Evolutionary conservation across 2,888 invertebrate genomes (phyloP), one percentile per base, ranked within the genome.

Genomic region (Fissipunctia ypsillon): DNA sequence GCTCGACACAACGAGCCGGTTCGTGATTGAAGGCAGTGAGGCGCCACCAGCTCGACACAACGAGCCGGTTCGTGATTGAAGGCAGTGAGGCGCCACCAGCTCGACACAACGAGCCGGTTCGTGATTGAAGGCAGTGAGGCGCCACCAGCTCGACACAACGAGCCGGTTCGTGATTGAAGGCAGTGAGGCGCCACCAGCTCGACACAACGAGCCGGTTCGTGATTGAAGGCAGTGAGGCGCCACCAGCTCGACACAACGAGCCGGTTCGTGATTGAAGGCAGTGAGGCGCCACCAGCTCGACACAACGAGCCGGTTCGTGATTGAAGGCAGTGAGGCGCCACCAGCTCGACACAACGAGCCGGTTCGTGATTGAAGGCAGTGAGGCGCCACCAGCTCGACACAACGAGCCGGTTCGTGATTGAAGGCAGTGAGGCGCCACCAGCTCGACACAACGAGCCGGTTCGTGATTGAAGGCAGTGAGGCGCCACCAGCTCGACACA

Each of bases 231-330:
- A 70, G 61, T 80, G 57, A 73, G 50, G 48, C 64, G 61, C 59
- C 45, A 41, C 19, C 25, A 28, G 41, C 14, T n/a, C n/a, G n/a
- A n/a, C n/a, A n/a, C n/a, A n/a, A n/a, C n/a, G n/a, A n/a, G n/a
- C n/a, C 45, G 12, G 54, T 83, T 81, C 82, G 82, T 83, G 82
- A 66, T 65, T 19, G 52, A 6, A 12, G 54, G 35, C 56, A 70
- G 61, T 80, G 57, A 73, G 50, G 48, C 64, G 61, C 59, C 45
- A 41, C 19, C 25, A 28, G 41, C 14, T n/a, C n/a, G n/a, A n/a
- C n/a, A n/a, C n/a, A n/a, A n/a, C n/a, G n/a, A n/a, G n/a, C n/a
- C 45, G 12, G 54, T 83, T 81, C 82, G 82, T 83, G 82, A 66
- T 65, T 19, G 52, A 6, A 12, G 54, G 35, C 56, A 70, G 61